Evolutionary conservation across 2,113 vertebrate genomes (phyloP), one percentile per base, ranked within the genome.

Genomic region (Ptychochromis oligacanthus): DNA sequence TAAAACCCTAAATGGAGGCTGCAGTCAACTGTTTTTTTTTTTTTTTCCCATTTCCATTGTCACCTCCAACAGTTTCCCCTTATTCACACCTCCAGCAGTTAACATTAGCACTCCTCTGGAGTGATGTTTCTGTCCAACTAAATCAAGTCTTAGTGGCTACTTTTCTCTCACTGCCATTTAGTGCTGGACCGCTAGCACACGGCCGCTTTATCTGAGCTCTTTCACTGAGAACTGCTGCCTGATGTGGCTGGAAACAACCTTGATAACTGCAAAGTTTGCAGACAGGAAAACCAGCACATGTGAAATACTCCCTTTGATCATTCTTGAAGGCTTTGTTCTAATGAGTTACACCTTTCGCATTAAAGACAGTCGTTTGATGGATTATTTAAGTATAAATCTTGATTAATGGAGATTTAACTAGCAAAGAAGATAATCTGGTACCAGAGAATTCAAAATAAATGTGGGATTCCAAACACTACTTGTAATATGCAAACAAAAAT

Each of bases 381-480:
- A 52, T 70, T 70, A 70, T 31, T 52, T 52, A 52, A 52, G 17
- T 52, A 18, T 20, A 70, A 49, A n/a, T 28, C 64, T 0, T 70
- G 40, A 70, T 18, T 49, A 28, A 28, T 49, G 15, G 26, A 70
- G 5, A 22, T 49, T 3, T 70, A 40, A 70, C 15, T 26, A 28
- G 64, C 24, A 49, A 70, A 70, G 18, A 49, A 15, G 26, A 70
- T 20, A 15, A 2, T 67, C 22, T 70, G 22, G 2, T 65, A 15
- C 34, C 13, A 65, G 40, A 43, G n/a, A 65, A 43, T 15, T 65
- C 13, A 43, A 15, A 1, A 5, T 43, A 43, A 65, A 65, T 22
- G 40, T 65, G 0, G 9, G 64, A 2, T 70, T 28, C 46, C 52
- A 14, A 1, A 12, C n/a, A 40, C 61, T 40, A 0, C 9, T 46